A percentile compares a stretch with the other conserved stretches of the same genome.
phyloP scores from a whole-genome alignment of 2,113 vertebrate genomes.

The Dipodomys stephensi region DNA sequence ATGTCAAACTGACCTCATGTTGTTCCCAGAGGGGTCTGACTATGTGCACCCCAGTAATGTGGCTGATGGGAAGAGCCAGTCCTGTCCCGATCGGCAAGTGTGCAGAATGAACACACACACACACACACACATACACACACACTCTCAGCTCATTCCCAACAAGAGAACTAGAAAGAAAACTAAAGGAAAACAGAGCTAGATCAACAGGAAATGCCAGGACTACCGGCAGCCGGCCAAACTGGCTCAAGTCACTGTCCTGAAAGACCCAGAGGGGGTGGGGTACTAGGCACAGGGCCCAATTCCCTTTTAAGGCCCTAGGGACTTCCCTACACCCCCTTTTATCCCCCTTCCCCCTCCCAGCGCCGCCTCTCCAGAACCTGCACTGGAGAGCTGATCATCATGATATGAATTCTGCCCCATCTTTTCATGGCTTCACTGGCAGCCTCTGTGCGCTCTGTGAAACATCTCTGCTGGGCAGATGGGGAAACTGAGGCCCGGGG shows the following conservation, averaged over 20 bases:
- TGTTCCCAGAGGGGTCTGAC: background rate
- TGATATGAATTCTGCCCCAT: background rate
- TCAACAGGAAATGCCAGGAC: constrained; percentile 79
- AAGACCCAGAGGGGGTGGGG: background rate
- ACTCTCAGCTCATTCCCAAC: constrained; percentile 12
- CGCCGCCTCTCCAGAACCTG: background rate
- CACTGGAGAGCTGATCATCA: background rate
- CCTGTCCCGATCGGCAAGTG: background rate
- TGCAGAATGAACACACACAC: background rate
- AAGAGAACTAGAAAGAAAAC: background rate
- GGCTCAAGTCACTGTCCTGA: constrained; percentile 51
- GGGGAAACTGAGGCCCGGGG: background rate
- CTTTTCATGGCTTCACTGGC: background rate
- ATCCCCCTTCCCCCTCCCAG: background rate
- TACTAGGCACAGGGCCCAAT: background rate
- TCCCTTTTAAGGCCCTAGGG: constrained; percentile 43
- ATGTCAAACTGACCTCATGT: too few relatives aligned
- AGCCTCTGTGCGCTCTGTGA: background rate
- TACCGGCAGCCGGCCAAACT: background rate
- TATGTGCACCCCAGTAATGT: background rate
- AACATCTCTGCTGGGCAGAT: background rate
- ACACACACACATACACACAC: too few relatives aligned
- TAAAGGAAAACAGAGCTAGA: constrained; percentile 52
- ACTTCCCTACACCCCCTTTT: background rate
- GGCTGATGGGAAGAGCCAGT: background rate